These are phyloP conservation scores for Lepilemur septentrionalis DNA, from an alignment of 2,797 vertebrate species.

Conservation along the genomic window DNA sequence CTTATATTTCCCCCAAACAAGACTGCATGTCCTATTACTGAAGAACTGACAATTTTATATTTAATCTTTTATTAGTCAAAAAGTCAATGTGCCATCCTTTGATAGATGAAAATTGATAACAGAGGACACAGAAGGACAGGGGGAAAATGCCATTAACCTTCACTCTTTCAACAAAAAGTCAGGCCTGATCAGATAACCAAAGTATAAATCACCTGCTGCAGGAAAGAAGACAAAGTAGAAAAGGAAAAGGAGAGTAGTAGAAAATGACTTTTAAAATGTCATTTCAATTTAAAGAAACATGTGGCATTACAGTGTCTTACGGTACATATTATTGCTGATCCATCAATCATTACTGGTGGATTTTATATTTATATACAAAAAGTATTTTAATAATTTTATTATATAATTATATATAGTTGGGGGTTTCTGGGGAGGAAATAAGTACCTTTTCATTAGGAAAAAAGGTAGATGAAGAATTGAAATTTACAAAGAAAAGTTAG, in stretches of 20 bases:
- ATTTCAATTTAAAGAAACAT: not conserved
- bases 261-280: not conserved
- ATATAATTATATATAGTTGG: not conserved
- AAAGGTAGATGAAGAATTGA: not conserved
- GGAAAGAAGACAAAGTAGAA: not conserved
- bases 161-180: not conserved
- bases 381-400: not conserved
- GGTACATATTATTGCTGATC: not conserved
- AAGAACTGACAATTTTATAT: not conserved
- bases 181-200: constrained; percentile 31
- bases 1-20: not conserved
- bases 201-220: not conserved
- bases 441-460: not conserved
- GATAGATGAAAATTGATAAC: constrained; percentile 20
- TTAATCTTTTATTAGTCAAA: constrained; percentile 36
- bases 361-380: not conserved
- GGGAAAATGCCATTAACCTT: constrained; percentile 42
- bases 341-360: not conserved
- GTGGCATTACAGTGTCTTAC: not conserved
- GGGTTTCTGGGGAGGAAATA: not conserved
- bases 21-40: not conserved
- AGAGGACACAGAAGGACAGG: not conserved
- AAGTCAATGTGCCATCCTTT: not conserved
- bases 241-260: not conserved
- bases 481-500: not conserved